phyloP scores from a whole-genome alignment of 2,113 vertebrate genomes.

The Dolichallabes microphthalmus region DNA sequence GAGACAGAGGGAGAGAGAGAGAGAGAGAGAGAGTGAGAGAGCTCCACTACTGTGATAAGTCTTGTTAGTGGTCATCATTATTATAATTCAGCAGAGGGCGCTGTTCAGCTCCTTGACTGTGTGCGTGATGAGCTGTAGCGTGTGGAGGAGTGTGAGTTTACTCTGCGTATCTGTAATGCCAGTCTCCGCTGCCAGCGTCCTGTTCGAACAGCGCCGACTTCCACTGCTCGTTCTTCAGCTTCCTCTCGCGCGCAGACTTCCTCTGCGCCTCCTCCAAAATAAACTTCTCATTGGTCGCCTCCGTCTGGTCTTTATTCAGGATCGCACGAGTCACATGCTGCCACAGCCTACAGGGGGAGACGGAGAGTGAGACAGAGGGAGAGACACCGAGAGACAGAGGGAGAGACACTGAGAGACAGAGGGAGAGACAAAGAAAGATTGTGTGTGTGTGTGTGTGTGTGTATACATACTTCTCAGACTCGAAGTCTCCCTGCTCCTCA shows the following conservation, averaged over 20 bases:
- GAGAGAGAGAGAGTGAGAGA: not conserved
- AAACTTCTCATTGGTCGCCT: constrained; percentile 96
- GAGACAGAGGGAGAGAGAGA: constrained; percentile 16
- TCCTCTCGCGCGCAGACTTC: constrained; percentile 88
- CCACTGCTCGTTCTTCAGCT: constrained; percentile 90
- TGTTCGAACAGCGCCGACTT: constrained; percentile 86
- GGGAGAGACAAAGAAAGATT: too few relatives aligned
- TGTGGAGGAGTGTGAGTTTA: constrained; percentile 70
- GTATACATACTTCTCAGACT: constrained; percentile 85
- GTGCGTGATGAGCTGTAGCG: not conserved
- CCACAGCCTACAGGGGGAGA: constrained; percentile 83
- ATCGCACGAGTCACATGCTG: constrained; percentile 95
- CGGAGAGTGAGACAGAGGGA: not conserved
- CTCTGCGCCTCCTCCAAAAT: constrained; percentile 93
- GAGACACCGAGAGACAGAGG: not conserved
- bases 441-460: not conserved
- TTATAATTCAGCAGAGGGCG: not conserved
- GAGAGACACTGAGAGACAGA: not conserved
- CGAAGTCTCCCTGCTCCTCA: constrained; percentile 90
- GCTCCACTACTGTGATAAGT: not conserved
- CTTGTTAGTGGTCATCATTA: not conserved
- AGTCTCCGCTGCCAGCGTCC: constrained; percentile 88
- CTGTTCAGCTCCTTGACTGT: not conserved
- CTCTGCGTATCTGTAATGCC: constrained; percentile 97
- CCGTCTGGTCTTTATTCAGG: constrained; percentile 95